A percentile compares a stretch with the other conserved stretches of the same genome.
phyloP scores from a whole-genome alignment of 2,113 vertebrate species.

The Eurystomus gularis region DNA sequence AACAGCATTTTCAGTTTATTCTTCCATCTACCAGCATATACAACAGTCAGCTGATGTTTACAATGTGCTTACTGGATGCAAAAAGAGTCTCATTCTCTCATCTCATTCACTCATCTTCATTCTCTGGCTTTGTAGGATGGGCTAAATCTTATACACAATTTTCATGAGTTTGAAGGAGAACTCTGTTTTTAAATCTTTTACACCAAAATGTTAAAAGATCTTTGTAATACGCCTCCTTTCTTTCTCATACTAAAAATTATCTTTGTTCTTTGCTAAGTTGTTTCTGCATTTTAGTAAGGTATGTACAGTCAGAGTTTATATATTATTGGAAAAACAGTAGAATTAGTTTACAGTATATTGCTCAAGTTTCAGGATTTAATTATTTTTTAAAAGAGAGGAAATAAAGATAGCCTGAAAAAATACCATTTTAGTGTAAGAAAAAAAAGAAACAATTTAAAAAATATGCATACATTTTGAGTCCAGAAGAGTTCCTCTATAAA shows the following conservation, averaged over 20 bases:
- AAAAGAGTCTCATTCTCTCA: background rate
- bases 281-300: background rate
- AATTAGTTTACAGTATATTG: background rate
- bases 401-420: background rate
- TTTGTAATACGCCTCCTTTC: background rate
- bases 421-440: background rate
- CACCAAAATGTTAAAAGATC: background rate
- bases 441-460: background rate
- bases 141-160: background rate
- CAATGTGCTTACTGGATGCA: background rate
- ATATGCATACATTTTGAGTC: background rate
- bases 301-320: background rate
- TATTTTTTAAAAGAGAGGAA: background rate
- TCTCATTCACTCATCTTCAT: background rate
- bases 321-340: background rate
- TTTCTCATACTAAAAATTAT: background rate
- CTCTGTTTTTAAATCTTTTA: background rate
- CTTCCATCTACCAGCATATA: background rate
- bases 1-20: background rate
- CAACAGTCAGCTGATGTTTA: background rate
- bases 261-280: background rate
- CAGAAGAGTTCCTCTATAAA: background rate
- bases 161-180: background rate
- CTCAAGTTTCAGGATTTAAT: background rate
- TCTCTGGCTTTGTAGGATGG: background rate